Conservation (phyloP, 2,113 vertebrate genomes). For the Manacus vitellinus region DNA sequence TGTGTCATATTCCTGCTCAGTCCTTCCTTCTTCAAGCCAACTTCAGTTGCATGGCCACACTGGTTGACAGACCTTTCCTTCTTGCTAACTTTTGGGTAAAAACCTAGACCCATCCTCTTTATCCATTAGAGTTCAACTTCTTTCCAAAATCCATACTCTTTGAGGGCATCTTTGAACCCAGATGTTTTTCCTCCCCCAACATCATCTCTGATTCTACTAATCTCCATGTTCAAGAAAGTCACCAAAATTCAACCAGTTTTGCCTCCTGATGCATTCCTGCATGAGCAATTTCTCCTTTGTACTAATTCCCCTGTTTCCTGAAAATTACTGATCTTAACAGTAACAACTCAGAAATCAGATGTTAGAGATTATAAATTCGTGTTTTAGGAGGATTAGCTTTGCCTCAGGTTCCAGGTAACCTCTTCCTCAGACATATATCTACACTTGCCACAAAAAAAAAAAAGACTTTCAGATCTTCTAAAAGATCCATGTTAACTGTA, state of each 20-base stretch:
- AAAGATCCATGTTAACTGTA: neutral
- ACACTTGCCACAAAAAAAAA: neutral
- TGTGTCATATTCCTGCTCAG: neutral
- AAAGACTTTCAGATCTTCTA: neutral
- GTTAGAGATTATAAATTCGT: neutral
- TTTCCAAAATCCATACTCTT: neutral
- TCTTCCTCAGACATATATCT: neutral
- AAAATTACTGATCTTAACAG: neutral
- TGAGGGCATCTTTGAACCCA: neutral
- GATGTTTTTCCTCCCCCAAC: neutral
- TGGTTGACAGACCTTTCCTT: neutral
- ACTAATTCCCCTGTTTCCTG: neutral
- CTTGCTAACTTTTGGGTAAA: neutral
- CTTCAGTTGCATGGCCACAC: neutral
- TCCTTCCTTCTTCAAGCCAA: neutral
- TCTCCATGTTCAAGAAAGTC: neutral
- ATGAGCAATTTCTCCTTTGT: neutral
- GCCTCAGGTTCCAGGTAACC: neutral
- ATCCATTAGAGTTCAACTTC: neutral
- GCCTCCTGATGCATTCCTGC: neutral
- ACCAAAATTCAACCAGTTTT: neutral
- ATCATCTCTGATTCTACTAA: neutral
- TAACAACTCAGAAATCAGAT: neutral
- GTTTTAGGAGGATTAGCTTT: neutral
- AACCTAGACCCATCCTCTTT: neutral